Percentiles rank a stretch among this genome's conserved stretches.
These are phyloP conservation scores for Diabrotica balteata DNA, from an alignment of 2,888 invertebrate species.

Conservation along the genomic window DNA sequence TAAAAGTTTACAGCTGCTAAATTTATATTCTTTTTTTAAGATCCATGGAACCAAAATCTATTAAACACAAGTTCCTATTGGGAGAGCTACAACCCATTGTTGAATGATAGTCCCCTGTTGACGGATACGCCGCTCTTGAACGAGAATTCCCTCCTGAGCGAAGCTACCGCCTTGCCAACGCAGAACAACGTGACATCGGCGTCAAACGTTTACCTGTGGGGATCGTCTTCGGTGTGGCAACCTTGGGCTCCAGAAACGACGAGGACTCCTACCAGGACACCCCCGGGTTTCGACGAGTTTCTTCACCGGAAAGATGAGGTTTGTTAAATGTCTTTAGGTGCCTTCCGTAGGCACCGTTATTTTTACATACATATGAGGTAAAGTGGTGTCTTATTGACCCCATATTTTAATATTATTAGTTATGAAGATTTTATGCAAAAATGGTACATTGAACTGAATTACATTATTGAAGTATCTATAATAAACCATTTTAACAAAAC, in stretches of 20 bases:
- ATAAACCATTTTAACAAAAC: no score
- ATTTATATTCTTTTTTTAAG: slow-evolving; percentile 37
- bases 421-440: no score
- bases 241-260: slow-evolving; percentile 53
- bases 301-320: slow-evolving; percentile 37
- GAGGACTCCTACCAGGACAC: slow-evolving; percentile 56
- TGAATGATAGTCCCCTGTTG: slow-evolving; percentile 38
- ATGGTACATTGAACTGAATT: no score
- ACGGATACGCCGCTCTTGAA: slow-evolving; percentile 30
- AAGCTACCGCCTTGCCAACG: slow-evolving; percentile 43
- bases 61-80: slow-evolving; percentile 44
- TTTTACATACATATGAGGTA: no score
- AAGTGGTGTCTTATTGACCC: no score
- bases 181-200: slow-evolving; percentile 38
- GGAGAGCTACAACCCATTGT: slow-evolving; percentile 47
- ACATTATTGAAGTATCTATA: no score
- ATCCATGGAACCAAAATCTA: slow-evolving; percentile 48
- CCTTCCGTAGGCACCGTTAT: no score
- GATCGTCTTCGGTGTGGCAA: slow-evolving; percentile 59
- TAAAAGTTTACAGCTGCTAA: not conserved
- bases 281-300: slow-evolving; percentile 55
- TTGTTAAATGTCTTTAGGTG: not conserved
- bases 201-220: slow-evolving; percentile 55
- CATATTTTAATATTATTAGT: no score
- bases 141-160: slow-evolving; percentile 45